Evolutionary conservation across 2,888 invertebrate species (phyloP).

Genomic region (Incurvaria masculella): DNA sequence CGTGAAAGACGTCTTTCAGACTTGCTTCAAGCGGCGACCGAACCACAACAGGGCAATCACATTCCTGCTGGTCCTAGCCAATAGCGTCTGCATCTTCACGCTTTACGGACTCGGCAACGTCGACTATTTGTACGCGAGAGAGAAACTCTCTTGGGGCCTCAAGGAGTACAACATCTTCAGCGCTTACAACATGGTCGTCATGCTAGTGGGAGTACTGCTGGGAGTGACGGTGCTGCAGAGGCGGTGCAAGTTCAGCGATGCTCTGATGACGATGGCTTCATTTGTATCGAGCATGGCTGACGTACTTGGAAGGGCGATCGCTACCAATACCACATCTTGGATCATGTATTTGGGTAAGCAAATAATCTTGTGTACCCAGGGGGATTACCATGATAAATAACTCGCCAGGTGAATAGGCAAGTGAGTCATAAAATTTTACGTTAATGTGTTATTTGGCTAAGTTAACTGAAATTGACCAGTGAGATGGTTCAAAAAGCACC

Average conservation of each 20-base stretch:
- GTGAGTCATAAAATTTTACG: no score
- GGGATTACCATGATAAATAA: no score
- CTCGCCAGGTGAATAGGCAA: no score
- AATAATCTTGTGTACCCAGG: no score
- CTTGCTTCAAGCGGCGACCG: conserved; percentile 55
- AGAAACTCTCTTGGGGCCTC: conserved; percentile 60
- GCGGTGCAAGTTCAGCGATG: conserved; percentile 30
- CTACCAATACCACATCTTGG: conserved; percentile 25
- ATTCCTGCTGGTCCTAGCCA: conserved; percentile 36
- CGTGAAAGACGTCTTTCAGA: conserved; percentile 54
- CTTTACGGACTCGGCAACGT: conserved; percentile 42
- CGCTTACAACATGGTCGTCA: conserved; percentile 38
- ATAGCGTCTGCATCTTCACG: conserved; percentile 32
- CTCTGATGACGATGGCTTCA: conserved; percentile 22
- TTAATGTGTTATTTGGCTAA: no score
- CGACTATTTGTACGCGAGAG: conserved; percentile 56
- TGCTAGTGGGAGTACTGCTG: conserved; percentile 48
- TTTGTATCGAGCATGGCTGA: conserved; percentile 23
- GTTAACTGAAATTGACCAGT: no score
- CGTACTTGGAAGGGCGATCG: conserved; percentile 22
- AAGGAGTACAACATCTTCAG: conserved; percentile 52
- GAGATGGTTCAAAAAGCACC: no score
- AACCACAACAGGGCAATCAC: conserved; percentile 53
- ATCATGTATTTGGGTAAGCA: conserved; percentile 45
- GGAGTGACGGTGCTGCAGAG: conserved; percentile 28